Conservation (phyloP, 2,888 invertebrate genomes). For the Axea sp. region DNA sequence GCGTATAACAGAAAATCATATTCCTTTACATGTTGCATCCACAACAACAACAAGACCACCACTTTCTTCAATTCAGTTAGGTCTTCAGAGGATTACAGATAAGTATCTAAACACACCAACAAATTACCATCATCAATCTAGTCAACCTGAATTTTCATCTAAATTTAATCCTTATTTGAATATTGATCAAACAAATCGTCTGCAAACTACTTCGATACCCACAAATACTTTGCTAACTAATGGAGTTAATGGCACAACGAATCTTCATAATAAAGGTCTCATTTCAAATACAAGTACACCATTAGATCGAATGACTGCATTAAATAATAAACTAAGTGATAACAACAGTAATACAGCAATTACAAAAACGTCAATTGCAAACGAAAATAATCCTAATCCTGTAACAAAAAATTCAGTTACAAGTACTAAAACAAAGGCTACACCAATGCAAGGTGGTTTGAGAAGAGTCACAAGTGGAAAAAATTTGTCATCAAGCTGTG, state of each 20-base stretch:
- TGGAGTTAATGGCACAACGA: slow-evolving; percentile 68
- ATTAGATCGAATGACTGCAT: slow-evolving; percentile 73
- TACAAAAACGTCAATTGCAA: slow-evolving; percentile 17
- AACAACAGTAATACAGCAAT: slow-evolving; percentile 36
- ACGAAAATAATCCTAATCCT: slow-evolving; percentile 73
- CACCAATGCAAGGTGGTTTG: slow-evolving; percentile 73
- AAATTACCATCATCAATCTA: slow-evolving; percentile 15
- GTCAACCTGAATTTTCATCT: slow-evolving; percentile 64
- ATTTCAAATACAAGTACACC: slow-evolving; percentile 77
- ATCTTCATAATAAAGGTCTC: slow-evolving; percentile 72
- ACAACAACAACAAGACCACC: slow-evolving; percentile 67
- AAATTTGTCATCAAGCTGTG: slow-evolving; percentile 3
- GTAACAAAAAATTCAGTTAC: slow-evolving; percentile 64
- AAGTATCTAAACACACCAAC: slow-evolving; percentile 65
- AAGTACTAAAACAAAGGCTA: slow-evolving; percentile 73
- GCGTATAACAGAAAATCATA: slow-evolving; percentile 74
- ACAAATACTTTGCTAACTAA: slow-evolving; percentile 65
- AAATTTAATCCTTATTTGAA: slow-evolving; percentile 74
- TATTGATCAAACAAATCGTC: slow-evolving; percentile 72
- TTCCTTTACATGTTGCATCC: slow-evolving; percentile 72
- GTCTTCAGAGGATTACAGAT: slow-evolving; percentile 72
- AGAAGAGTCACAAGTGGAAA: slow-evolving; percentile 64
- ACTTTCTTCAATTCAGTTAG: slow-evolving; percentile 70
- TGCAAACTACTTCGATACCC: slow-evolving; percentile 71
- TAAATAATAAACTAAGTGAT: slow-evolving; percentile 69